Percentiles rank a stretch among this genome's conserved stretches.
phyloP scores from a whole-genome alignment of 2,113 vertebrate genomes.

The Cyphomyrus discorhynchus region DNA sequence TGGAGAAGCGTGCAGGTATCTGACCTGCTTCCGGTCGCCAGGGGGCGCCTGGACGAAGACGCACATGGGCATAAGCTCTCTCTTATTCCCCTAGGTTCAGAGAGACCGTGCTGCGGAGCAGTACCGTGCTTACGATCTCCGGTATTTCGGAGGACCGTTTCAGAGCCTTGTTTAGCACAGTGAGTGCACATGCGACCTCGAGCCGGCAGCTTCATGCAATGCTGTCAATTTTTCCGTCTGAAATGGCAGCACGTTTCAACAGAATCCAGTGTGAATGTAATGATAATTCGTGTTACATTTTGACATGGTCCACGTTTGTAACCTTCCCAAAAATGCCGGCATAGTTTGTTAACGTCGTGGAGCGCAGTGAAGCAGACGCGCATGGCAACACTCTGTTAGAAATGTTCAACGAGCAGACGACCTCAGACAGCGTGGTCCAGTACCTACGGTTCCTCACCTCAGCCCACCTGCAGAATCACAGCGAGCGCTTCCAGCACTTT shows the following conservation, averaged over 20 bases:
- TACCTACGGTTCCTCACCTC: slow-evolving; percentile 73
- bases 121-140: slow-evolving; percentile 46
- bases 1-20: neutral
- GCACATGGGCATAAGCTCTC: neutral
- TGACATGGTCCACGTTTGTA: neutral
- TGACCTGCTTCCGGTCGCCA: neutral
- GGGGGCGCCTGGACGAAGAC: neutral
- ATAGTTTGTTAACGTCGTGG: slow-evolving; percentile 65
- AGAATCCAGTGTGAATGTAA: neutral
- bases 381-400: slow-evolving; percentile 52
- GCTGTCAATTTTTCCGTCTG: neutral
- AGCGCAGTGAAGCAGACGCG: slow-evolving; percentile 55
- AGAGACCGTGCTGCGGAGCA: slow-evolving; percentile 50
- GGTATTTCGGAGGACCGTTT: slow-evolving; percentile 59
- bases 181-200: slow-evolving; percentile 33
- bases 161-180: slow-evolving; percentile 54
- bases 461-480: slow-evolving; percentile 65
- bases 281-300: neutral
- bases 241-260: neutral
- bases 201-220: neutral
- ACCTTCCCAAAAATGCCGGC: neutral
- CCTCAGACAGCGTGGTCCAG: slow-evolving; percentile 65
- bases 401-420: slow-evolving; percentile 63
- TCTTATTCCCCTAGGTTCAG: slow-evolving; percentile 58
- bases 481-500: slow-evolving; percentile 70